Evolutionary conservation across 2,888 invertebrate genomes (phyloP), one percentile per base, ranked within the genome.

Genomic region (Glyphotaelius pellucidus): DNA sequence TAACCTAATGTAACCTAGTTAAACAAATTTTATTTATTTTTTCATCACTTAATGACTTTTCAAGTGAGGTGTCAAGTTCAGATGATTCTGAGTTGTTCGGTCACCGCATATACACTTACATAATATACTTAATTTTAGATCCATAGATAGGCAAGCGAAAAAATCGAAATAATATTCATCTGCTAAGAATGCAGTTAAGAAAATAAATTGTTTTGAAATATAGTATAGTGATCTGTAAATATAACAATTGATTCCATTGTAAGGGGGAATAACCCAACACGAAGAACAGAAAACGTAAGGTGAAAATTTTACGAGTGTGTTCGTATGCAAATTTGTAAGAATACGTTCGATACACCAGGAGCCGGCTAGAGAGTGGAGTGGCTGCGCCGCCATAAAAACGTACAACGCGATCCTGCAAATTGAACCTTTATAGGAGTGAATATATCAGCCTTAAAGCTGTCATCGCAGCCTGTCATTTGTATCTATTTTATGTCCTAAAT

Each of bases 391-490:
- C n/a, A 86, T 86, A 86, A 86, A 86, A 86, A n/a, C 86, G 42
- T 67, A 30, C 47, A 42, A 42, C 42, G 42, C 86, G 86, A 86
- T 86, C 15, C 42, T 11, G 42, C 86, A 86, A 86, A 86, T 42
- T 35, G 42, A 86, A 86, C 42, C 25, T 86, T 86, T 86, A 86
- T 86, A 31, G 86, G 52, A 25, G 86, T 35, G 86, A 86, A 86
- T 86, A 47, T 52, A 85, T 85, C 86, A 86, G 30, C 38, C 85
- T n/a, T 42, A 86, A 30, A 47, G 86, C 86, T 86, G 86, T 86
- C 86, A 47, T 30, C 35, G n/a, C 35, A 25, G 19, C 86, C 30
- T 42, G 86, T 86, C 38, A 42, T 38, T 84, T 31, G 32, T 25
- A 35, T 35, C 38, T 25, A 35, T 19, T 25, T 35, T 35, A 84